Base-by-base conservation (phyloP, 2,888 invertebrate genomes). In the Melieria omissa region DNA sequence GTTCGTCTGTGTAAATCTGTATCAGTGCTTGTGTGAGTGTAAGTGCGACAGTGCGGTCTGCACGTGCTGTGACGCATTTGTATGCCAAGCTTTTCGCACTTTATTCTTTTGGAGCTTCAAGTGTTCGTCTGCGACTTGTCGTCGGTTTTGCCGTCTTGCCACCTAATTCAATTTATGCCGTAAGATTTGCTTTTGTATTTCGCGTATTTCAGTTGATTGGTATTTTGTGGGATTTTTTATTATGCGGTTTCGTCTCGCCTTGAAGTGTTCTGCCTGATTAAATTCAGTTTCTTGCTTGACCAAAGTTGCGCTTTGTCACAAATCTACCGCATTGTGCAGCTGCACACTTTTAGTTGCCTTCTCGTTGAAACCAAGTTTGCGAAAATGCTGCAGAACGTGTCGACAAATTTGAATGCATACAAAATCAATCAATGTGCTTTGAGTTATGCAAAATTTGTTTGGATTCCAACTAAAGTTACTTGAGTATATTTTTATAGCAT, bases 271-370 rank as follows among this genome's bases (percentile, higher is more conserved):
- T 60, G n/a, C 47, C 60, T 77, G 74, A 75, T 67, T 77, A 74
- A 73, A 73, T 74, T 77, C 74, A 74, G 75, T 77, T 77, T 74
- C 72, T 75, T 73, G 72, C 62, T 71, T 69, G 70, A 71, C 66
- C 44, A 9, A 29, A 58, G 9, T 58, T 58, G 12, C 9, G 16
- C 7, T 58, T 29, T 29, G 58, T 58, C 6, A 14, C 4, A 41
- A 5, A 58, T 41, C 7, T 41, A 41, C 5, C 29, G 29, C 29
- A 3, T 29, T 29, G 29, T 29, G 29, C 29, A 29, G 29, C 29
- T 29, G 29, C 29, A 29, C 29, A 29, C 29, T 29, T 29, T 29
- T 29, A 29, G 29, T 29, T 29, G 29, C 29, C 29, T 29, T 29
- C 29, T 29, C 2, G 29, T 2, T 29, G 29, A 29, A 29, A 29